Base-by-base conservation (phyloP, 2,797 vertebrate species). In the Gambusia yucatana region DNA sequence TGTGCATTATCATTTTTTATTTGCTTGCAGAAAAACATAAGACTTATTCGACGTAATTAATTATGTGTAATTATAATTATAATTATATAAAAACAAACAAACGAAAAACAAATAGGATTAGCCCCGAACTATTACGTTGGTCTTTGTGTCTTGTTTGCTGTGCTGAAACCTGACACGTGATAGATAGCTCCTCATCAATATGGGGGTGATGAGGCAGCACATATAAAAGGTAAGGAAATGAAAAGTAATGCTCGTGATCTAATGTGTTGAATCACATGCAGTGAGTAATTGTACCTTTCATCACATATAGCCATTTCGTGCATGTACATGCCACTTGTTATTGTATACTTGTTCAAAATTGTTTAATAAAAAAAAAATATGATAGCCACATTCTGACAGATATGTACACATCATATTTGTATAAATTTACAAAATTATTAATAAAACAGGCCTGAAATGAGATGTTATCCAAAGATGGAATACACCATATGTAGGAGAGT, bases 11-110 rank as follows among this genome's bases (percentile, higher is more conserved):
- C 0, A 57, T 61, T 70, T 4, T 9, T 41, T 0, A 28, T 59
- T 30, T 28, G 59, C 22, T 44, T 61, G 41, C 25, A 46, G 33
- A 61, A 13, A 69, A 13, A 69, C 16, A 69, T 17, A 44, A 22
- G 30, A 20, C 46, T 57, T 55, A 47, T 55, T 76, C 1, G 39
- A 44, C 71, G 73, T 50, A 63, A 81, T 73, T 67, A 82, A 77
- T 69, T 4, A 46, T 52, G 11, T 50, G 55, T 44, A 76, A 55
- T 81, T 71, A 75, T 50, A 44, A n/a, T 16, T 52, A 25, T 25
- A 25, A n/a, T n/a, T n/a, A n/a, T n/a, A n/a, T 3, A 52, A 25
- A 52, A 52, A 50, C 48, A 50, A 50, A 20, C 47, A 48, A 20
- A 20, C 5, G 20, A 50, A 50, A 22, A 50, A 50, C 48, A 52